Evolutionary conservation across 2,113 vertebrate genomes (phyloP), one percentile per base, ranked within the genome.

Genomic region (Mirza zaza): DNA sequence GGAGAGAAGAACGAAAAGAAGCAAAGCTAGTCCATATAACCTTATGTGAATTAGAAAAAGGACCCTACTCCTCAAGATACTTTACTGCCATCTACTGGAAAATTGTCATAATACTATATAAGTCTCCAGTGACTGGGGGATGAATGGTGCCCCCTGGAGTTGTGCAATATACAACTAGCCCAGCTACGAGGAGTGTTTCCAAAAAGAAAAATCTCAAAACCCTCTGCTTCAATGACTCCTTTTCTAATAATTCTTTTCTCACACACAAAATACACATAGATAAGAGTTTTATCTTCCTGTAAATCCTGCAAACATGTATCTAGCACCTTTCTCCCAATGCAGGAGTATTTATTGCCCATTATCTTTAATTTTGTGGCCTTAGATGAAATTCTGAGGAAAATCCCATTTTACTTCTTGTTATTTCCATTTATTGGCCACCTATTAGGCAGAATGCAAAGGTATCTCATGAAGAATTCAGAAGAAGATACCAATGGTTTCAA

Each of bases 21-120:
- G 61, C 5, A 29, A 9, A 9, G 20, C 32, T 63, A 92, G 39
- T 17, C 27, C 42, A 25, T 7, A 23, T 13, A 81, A 82, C 70
- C 34, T 59, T 85, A 42, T 61, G 11, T 76, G 48, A 89, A 50
- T 80, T 61, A 67, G 45, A 36, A 77, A 81, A 87, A 90, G 18
- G 34, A 83, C n/a, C 8, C 92, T 68, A 59, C 18, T 80, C 71
- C 73, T 90, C 57, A 57, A 96, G 91, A 88, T 65, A 84, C 59
- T 81, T 95, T 84, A 93, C 94, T 88, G 92, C 96, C 95, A 96
- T 87, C 92, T 96, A 71, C 90, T 96, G 97, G 96, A 85, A 93
- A 91, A 67, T 20, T 71, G 3, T 76, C 65, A 79, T 61, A 79
- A 61, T 5, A 42, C 6, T 52, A 48, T 8, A 11, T 36, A 94